These are phyloP conservation scores for Noturus placidus DNA, from an alignment of 2,113 vertebrate species.

Conservation along the genomic window DNA sequence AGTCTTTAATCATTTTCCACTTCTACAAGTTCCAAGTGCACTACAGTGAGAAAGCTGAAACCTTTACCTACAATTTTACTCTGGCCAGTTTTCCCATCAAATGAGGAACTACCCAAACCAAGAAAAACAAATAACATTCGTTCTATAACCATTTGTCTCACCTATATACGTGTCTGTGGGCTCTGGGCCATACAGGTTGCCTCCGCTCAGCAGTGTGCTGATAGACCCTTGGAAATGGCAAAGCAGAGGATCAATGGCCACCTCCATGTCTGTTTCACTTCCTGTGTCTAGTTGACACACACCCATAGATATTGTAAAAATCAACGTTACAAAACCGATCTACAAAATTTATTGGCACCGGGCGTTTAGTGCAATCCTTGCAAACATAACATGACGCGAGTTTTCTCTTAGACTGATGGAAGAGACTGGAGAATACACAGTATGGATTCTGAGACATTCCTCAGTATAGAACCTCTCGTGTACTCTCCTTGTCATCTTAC, in stretches of 20 bases:
- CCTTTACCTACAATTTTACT: background rate
- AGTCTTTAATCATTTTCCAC: background rate
- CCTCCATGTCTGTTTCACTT: conserved; percentile 87
- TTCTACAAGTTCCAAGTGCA: background rate
- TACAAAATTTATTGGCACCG: background rate
- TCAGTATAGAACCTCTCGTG: background rate
- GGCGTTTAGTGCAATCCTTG: background rate
- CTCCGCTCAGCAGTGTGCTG: conserved; percentile 76
- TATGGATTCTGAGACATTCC: background rate
- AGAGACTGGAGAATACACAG: background rate
- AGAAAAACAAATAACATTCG: background rate
- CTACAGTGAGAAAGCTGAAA: background rate
- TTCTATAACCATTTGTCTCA: conserved; percentile 35
- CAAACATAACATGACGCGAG: background rate
- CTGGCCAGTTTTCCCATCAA: background rate
- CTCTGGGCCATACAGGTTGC: conserved; percentile 75
- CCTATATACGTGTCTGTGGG: conserved; percentile 67
- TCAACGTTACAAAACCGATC: background rate
- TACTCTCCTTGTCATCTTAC: background rate
- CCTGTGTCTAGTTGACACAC: conserved; percentile 82
- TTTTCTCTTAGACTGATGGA: background rate
- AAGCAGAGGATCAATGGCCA: conserved; percentile 80
- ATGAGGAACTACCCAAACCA: background rate
- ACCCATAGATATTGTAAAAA: conserved; percentile 68
- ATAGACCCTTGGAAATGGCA: conserved; percentile 82